phyloP scores from a whole-genome alignment of 2,888 invertebrate species.

The Acanthococcus lagerstroemiae region DNA sequence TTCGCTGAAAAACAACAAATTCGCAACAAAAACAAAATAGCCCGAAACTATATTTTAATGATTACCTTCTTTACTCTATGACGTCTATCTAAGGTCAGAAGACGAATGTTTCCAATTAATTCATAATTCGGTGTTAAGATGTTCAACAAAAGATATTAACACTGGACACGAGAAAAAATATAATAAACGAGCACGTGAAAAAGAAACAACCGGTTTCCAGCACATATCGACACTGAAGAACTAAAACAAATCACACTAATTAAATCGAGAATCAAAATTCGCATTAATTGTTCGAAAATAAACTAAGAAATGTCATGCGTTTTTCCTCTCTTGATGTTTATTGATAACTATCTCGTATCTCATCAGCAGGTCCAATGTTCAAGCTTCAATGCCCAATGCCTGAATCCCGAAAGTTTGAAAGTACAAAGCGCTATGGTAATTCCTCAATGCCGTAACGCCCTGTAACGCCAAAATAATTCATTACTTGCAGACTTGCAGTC shows the following conservation, averaged over 20 bases:
- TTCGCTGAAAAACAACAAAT: too few species aligned
- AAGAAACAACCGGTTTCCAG: background rate
- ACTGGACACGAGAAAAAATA: background rate
- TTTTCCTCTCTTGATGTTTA: slow-evolving; percentile 11
- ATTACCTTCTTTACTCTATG: slow-evolving; percentile 16
- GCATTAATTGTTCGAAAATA: background rate
- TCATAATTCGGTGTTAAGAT: background rate
- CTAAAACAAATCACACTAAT: background rate
- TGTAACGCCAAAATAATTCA: too few species aligned
- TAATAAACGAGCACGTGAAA: background rate
- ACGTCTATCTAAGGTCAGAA: slow-evolving; percentile 25
- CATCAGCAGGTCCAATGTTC: too few species aligned
- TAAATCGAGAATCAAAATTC: background rate
- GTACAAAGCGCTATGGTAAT: too few species aligned
- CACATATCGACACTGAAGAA: background rate
- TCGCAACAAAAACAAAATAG: too few species aligned
- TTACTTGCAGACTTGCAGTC: too few species aligned
- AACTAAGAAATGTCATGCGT: slow-evolving; percentile 13
- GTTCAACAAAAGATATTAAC: background rate
- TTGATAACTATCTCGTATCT: slow-evolving; percentile 24
- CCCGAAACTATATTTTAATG: slow-evolving; percentile 15
- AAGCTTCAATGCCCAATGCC: too few species aligned
- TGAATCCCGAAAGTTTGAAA: too few species aligned
- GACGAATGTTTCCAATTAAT: slow-evolving; percentile 15
- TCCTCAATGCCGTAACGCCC: too few species aligned